Percentiles rank a stretch among this genome's conserved stretches.
phyloP scores from a whole-genome alignment of 2,888 invertebrate genomes.

The Cephus runcator region DNA sequence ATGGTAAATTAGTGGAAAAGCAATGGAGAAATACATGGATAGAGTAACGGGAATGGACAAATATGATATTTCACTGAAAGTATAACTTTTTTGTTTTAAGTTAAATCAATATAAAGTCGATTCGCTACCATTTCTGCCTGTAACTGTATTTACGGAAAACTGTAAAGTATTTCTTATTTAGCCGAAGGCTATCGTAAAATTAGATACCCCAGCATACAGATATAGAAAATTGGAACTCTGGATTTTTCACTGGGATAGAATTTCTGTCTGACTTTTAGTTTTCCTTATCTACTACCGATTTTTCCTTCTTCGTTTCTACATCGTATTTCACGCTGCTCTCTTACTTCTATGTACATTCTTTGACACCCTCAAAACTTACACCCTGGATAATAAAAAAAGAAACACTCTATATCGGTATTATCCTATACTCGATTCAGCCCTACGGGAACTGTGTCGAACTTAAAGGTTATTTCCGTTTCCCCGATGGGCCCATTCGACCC shows the following conservation, averaged over 20 bases:
- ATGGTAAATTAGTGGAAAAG: background rate
- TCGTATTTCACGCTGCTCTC: background rate
- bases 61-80: background rate
- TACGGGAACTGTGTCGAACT: constrained; percentile 16
- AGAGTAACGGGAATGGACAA: background rate
- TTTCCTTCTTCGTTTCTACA: background rate
- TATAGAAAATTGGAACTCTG: background rate
- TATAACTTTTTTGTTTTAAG: background rate
- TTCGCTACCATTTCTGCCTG: no score
- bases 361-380: background rate
- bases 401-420: constrained; percentile 21
- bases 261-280: background rate
- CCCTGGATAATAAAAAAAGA: constrained; percentile 12
- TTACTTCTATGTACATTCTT: background rate
- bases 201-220: background rate
- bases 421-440: constrained; percentile 13
- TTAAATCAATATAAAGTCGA: background rate
- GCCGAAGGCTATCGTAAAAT: background rate
- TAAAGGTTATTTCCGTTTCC: constrained; percentile 26
- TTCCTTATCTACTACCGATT: background rate
- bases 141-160: background rate
- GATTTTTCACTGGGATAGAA: background rate
- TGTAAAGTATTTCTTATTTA: background rate
- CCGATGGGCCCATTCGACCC: constrained; percentile 21
- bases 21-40: background rate